These are phyloP conservation scores for Xestoiulus laeticollis DNA, from an alignment of 2,888 invertebrate species.

Conservation along the genomic window DNA sequence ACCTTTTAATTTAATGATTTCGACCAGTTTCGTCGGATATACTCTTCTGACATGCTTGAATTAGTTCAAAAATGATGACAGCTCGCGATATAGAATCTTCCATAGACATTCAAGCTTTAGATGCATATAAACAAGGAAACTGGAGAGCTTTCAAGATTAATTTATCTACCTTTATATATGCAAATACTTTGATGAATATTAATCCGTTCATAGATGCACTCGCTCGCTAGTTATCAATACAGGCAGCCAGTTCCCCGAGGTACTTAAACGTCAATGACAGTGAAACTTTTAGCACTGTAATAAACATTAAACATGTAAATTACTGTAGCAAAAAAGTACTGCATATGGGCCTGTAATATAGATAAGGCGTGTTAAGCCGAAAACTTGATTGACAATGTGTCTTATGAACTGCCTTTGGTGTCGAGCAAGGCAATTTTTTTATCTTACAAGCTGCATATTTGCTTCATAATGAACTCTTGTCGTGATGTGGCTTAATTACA, in stretches of 20 bases:
- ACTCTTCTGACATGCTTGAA: no score
- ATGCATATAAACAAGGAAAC: neutral
- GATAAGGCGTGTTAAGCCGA: neutral
- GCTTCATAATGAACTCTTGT: slow-evolving; percentile 26
- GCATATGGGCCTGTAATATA: neutral
- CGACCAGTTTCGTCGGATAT: no score
- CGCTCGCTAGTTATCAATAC: neutral
- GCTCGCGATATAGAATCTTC: no score
- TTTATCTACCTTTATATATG: slow-evolving; percentile 16
- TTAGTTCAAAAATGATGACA: no score
- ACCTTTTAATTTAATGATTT: no score
- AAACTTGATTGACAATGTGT: neutral
- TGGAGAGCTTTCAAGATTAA: neutral
- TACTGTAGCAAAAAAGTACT: neutral
- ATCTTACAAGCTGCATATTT: neutral
- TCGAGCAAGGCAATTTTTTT: no score
- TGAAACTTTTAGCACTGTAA: slow-evolving; percentile 15
- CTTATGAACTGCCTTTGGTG: neutral
- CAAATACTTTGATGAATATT: slow-evolving; percentile 4
- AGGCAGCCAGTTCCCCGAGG: neutral
- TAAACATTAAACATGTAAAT: slow-evolving; percentile 20
- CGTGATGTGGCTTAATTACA: slow-evolving; percentile 14
- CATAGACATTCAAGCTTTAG: no score
- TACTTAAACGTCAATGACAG: neutral
- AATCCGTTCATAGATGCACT: neutral